A percentile compares a stretch with the other conserved stretches of the same genome.
phyloP scores from a whole-genome alignment of 2,888 invertebrate genomes.

The Myathropa florea region DNA sequence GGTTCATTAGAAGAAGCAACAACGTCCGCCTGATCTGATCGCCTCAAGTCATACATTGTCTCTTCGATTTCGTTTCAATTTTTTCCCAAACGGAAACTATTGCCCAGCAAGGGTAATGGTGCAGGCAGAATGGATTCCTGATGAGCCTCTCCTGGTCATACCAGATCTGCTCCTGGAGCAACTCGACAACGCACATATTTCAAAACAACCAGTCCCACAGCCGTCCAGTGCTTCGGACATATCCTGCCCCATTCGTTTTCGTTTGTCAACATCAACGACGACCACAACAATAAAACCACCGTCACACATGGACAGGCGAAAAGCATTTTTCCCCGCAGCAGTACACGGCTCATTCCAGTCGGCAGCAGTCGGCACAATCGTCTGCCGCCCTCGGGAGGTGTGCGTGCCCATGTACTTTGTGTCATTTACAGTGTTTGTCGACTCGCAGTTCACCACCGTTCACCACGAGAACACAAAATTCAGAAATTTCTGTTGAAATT shows the following conservation, averaged over 20 bases:
- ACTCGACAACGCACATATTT: neutral
- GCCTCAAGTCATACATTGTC: too few species aligned
- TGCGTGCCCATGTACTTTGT: constrained; percentile 39
- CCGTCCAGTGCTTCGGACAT: too few species aligned
- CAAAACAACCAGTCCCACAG: neutral
- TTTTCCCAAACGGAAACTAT: too few species aligned
- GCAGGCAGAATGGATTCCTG: neutral
- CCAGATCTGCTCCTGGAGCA: neutral
- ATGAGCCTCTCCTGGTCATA: neutral
- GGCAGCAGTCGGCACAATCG: neutral
- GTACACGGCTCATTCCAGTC: neutral
- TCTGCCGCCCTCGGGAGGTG: neutral
- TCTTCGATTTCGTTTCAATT: too few species aligned
- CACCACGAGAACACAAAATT: constrained; percentile 43
- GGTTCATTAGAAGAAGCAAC: too few species aligned
- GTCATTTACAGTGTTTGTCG: constrained; percentile 57
- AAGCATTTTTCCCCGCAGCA: neutral
- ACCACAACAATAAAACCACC: constrained; percentile 17
- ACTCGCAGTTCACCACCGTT: constrained; percentile 4
- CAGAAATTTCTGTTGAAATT: constrained; percentile 40
- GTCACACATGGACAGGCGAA: neutral
- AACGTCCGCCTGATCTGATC: too few species aligned
- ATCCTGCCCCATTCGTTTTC: neutral
- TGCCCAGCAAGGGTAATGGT: neutral
- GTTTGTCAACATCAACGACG: constrained; percentile 23